Base-by-base conservation (phyloP, 2,797 vertebrate genomes). In the Chelmon rostratus region DNA sequence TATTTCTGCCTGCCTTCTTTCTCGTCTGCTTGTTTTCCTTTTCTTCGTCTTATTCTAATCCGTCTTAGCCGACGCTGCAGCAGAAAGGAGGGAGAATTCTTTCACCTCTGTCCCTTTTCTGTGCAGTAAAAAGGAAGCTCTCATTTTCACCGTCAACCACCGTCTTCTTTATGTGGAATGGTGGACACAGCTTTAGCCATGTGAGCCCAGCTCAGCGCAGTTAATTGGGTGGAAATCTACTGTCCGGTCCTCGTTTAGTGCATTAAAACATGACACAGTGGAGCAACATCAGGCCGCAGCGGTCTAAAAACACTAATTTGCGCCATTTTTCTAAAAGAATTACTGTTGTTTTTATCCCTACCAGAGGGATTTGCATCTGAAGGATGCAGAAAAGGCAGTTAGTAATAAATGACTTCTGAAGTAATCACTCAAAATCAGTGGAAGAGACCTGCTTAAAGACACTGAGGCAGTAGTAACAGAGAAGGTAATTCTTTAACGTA, bases 1-100 rank as follows among this genome's bases (percentile, higher is more conserved):
- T 81, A 65, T 81, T 88, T 66, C 64, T 80, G 71, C 79, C 70
- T 76, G 53, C 52, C 59, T 49, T 38, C 46, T 28, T 52, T 58
- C 53, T 44, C 2, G 56, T 31, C 15, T 37, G 21, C 73, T 78
- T 79, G 37, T 59, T 76, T 68, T 49, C 21, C 42, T 38, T 47
- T 65, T 52, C 13, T 33, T 46, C 13, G 7, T 52, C 28, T 65
- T 63, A n/a, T 69, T 73, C 37, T 40, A 18, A 65, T 69, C 35
- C 23, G 28, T 72, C 49, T 58, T 13, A 40, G 54, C 12, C 64
- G 61, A 40, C 65, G 70, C 21, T 42, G 38, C 33, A 53, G 61
- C 38, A 18, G 47, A 62, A 5, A 35, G 3, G 12, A 58, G 13
- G 42, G 33, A 19, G n/a, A 65, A 2, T 66, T 12, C 23, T 63